Evolutionary conservation across 2,113 vertebrate species (phyloP), one percentile per base, ranked within the genome.

Genomic region (Limanda limanda): DNA sequence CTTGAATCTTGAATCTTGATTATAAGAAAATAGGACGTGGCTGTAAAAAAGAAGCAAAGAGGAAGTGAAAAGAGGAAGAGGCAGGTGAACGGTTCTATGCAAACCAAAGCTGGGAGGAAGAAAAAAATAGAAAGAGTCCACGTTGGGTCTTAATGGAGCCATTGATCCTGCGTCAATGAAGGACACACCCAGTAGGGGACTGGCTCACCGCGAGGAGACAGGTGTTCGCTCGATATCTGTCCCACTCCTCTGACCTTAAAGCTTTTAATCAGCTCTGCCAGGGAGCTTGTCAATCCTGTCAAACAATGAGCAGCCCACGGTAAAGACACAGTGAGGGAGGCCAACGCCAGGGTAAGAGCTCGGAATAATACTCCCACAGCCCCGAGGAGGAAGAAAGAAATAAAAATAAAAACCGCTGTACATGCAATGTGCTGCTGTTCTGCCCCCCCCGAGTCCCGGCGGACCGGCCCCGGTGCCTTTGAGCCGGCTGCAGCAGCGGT

Each of bases 201-300:
- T 57, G 77, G 72, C 84, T 88, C 87, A 65, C 76, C 69, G 85
- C 42, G 82, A 69, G 83, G 55, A 88, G 92, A 91, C 90, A 94
- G 92, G 94, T 95, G 90, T 89, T 87, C 78, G 92, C 85, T 92
- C 89, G 79, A 93, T 93, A 91, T 88, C 89, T 88, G 91, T 91
- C 91, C 92, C 90, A 92, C 91, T 93, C 93, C 85, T 84, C 79
- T 91, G 91, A 91, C 94, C 92, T 93, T 92, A 93, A 93, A 93
- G 92, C 92, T 93, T 93, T 92, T 94, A 93, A 93, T 95, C 94
- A 94, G 92, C 90, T 94, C 91, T 91, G 88, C 90, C 79, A 87
- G 90, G 82, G 89, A 94, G 88, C 90, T 93, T 89, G 92, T 93
- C 92, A 92, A 91, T 93, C 92, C 85, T 91, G 91, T 93, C 93